Conservation (phyloP, 2,888 invertebrate species). For the Drosophila mercatorum region DNA sequence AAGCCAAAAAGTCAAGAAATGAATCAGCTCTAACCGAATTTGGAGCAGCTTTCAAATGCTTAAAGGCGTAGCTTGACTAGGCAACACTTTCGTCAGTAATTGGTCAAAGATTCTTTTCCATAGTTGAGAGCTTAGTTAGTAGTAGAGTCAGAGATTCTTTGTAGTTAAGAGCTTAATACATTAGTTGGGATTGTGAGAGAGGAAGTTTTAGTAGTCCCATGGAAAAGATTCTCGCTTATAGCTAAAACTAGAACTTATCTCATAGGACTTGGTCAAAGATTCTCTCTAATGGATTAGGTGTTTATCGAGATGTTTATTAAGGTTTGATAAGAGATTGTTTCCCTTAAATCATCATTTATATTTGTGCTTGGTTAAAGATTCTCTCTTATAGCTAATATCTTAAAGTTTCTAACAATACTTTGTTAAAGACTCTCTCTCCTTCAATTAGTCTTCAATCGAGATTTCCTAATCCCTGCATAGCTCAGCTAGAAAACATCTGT, state of each 20-base stretch:
- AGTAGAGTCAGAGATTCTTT: background rate
- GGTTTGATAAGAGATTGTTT: background rate
- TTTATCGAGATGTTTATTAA: no score
- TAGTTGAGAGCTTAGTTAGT: background rate
- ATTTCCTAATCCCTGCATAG: background rate
- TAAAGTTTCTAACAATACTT: no score
- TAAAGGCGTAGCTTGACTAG: background rate
- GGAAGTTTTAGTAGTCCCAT: no score
- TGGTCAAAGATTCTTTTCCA: slow-evolving; percentile 12
- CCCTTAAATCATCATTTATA: no score
- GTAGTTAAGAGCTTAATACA: background rate
- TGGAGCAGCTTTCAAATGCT: slow-evolving; percentile 36
- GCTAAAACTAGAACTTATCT: background rate
- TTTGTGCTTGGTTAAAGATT: background rate
- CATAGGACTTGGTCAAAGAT: no score
- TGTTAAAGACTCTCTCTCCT: no score
- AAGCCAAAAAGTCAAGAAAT: slow-evolving; percentile 35
- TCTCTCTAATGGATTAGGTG: background rate
- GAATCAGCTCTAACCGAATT: slow-evolving; percentile 40
- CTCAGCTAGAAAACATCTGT: background rate
- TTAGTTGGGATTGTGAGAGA: background rate
- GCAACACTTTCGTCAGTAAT: background rate
- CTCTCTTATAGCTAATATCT: background rate
- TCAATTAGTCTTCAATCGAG: no score
- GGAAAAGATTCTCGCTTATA: background rate